Base-by-base conservation (phyloP, 2,797 vertebrate species). In the Monodelphis domestica region DNA sequence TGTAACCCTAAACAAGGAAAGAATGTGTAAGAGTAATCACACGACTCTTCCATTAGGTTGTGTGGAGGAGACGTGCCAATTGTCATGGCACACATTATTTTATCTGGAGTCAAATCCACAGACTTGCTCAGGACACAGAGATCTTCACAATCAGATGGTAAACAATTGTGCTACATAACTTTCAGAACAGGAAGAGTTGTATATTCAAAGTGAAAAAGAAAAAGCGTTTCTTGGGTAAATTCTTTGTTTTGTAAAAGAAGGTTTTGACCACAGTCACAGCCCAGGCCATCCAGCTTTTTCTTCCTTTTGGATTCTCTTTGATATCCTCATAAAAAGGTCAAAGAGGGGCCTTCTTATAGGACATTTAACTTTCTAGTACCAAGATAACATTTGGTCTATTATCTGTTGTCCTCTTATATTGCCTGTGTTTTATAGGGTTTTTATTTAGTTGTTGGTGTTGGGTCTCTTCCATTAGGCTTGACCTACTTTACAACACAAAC, bases 1-100 rank as follows among this genome's bases (percentile, higher is more conserved):
- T 97, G 95, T 96, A 98, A 98, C 98, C 95, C 96, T 95, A 98
- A 98, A 97, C 96, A 96, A 97, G 94, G 89, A 94, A 97, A 97
- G 96, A 96, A 96, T 93, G 90, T 95, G 91, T 95, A 94, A 38
- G 93, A 93, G 95, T 98, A 96, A 96, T 84, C 63, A 11, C 97
- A 87, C 88, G 98, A 93, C 93, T 96, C 93, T 96, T 97, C 94
- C 94, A 93, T 97, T 95, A 94, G 89, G 87, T 89, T 94, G 90
- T 97, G 98, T 97, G 94, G 89, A 97, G 91, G 95, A 97, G 93
- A 98, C 38, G 53, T 94, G 97, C 96, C 96, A 96, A 95, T 94
- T 95, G 95, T 91, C 17, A 15, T 95, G 93, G 78, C 38, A 57
- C 11, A 84, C 70, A 87, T 84, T 84, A 50, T 84, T 50, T 50